A percentile compares a stretch with the other conserved stretches of the same genome.
Conservation (phyloP, 23 tunicate species). For the Phallusia fumigata region DNA sequence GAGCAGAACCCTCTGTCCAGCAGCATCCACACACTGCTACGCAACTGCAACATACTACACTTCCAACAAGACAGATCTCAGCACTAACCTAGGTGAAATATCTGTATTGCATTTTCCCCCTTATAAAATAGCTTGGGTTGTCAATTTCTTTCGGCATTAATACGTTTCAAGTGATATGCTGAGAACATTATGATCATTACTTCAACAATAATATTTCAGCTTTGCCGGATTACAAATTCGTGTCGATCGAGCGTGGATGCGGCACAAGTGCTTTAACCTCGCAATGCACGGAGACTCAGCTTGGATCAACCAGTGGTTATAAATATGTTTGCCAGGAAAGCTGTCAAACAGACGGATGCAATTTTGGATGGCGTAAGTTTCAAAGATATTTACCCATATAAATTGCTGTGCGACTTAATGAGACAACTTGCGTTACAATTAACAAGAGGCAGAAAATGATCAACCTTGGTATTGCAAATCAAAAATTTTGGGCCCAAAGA, state of each 20-base stretch:
- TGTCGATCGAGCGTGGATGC: not conserved
- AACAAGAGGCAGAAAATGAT: too few relatives aligned
- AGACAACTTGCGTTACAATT: too few relatives aligned
- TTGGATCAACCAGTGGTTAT: slow-evolving; percentile 12
- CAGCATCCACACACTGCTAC: slow-evolving; percentile 10
- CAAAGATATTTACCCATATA: too few relatives aligned
- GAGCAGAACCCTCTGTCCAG: slow-evolving; percentile 10
- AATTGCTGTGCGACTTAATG: too few relatives aligned
- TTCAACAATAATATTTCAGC: not conserved
- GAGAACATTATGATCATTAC: too few relatives aligned
- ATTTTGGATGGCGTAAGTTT: slow-evolving; percentile 61
- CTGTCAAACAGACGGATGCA: slow-evolving; percentile 48
- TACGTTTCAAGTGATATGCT: too few relatives aligned
- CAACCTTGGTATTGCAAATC: too few relatives aligned
- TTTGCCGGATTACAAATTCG: not conserved
- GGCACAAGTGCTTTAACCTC: not conserved
- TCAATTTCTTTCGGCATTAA: too few relatives aligned
- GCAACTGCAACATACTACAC: slow-evolving; percentile 14
- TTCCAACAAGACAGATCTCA: slow-evolving; percentile 18
- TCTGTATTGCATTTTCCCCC: too few relatives aligned
- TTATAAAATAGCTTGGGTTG: too few relatives aligned
- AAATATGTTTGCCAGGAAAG: slow-evolving; percentile 41
- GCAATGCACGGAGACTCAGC: slow-evolving; percentile 19
- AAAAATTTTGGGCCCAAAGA: too few relatives aligned
- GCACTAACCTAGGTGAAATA: not conserved